phyloP scores from a whole-genome alignment of 1,140 invertebrate genomes.

The Drosophila sp. region DNA sequence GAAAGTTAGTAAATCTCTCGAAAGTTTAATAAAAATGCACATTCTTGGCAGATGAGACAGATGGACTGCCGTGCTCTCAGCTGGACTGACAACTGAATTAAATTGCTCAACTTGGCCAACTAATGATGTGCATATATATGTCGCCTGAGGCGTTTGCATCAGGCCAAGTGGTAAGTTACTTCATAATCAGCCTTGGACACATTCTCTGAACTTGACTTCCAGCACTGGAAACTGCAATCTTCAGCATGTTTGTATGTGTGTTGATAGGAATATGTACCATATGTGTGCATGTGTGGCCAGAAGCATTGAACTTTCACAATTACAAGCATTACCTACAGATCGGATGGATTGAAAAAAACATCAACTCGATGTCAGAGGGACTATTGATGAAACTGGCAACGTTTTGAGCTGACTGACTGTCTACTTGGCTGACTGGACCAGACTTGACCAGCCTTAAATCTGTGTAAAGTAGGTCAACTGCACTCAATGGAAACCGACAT shows the following conservation, averaged over 20 bases:
- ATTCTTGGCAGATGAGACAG: slow-evolving; percentile 19
- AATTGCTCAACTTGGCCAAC: slow-evolving; percentile 31
- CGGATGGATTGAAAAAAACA: slow-evolving; percentile 58
- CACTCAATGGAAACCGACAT: slow-evolving; percentile 67
- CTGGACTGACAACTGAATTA: slow-evolving; percentile 26
- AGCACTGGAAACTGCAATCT: too few relatives aligned
- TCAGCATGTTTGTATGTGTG: background rate
- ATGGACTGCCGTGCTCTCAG: slow-evolving; percentile 2
- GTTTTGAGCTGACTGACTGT: slow-evolving; percentile 39
- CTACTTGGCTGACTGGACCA: slow-evolving; percentile 9
- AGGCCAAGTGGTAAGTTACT: slow-evolving; percentile 45
- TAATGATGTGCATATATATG: slow-evolving; percentile 64
- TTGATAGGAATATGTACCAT: slow-evolving; percentile 15
- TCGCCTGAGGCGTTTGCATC: slow-evolving; percentile 16
- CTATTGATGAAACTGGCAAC: slow-evolving; percentile 58
- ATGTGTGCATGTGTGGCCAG: slow-evolving; percentile 27
- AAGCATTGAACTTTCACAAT: slow-evolving; percentile 75
- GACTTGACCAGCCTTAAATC: slow-evolving; percentile 40
- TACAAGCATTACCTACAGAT: slow-evolving; percentile 68
- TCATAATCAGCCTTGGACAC: slow-evolving; percentile 54
- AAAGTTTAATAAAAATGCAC: slow-evolving; percentile 26
- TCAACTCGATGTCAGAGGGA: slow-evolving; percentile 42
- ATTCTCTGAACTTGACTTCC: slow-evolving; percentile 33
- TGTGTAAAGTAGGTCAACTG: slow-evolving; percentile 65
- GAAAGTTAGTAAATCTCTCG: slow-evolving; percentile 8